These are phyloP conservation scores for Ephestia elutella DNA, from an alignment of 1,140 invertebrate genomes.

Conservation along the genomic window DNA sequence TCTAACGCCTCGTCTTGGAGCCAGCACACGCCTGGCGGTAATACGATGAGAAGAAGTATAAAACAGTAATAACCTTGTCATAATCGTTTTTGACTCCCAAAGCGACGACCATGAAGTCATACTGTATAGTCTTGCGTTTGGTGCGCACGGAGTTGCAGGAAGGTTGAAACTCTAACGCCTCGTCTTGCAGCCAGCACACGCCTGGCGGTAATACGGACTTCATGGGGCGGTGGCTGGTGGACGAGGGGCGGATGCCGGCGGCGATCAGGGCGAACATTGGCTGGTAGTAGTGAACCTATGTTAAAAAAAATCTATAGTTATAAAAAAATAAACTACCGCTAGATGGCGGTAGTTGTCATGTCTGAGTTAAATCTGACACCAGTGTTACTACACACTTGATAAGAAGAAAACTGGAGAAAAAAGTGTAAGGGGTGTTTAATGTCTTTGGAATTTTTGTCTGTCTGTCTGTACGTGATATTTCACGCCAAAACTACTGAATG, in stretches of 20 bases:
- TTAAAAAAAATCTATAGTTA: not conserved
- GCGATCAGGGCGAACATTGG: conserved; percentile 94
- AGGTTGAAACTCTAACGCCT: conserved; percentile 83
- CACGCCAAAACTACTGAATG: too few species aligned
- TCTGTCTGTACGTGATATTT: too few species aligned
- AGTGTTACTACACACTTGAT: too few species aligned
- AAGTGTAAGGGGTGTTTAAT: too few species aligned
- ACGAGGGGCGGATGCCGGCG: conserved; percentile 84
- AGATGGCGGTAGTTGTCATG: too few species aligned
- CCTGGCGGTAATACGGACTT: conserved; percentile 82
- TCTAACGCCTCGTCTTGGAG: too few species aligned
- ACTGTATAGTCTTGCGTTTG: conserved; percentile 79
- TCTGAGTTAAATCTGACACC: too few species aligned
- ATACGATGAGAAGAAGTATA: too few species aligned
- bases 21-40: too few species aligned
- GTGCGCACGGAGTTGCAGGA: conserved; percentile 82
- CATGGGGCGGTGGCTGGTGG: conserved; percentile 78
- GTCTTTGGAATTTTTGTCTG: too few species aligned
- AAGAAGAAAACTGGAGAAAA: too few species aligned
- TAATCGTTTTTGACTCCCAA: conserved; percentile 88
- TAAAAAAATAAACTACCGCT: too few species aligned
- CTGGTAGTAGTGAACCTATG: conserved; percentile 94
- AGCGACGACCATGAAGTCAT: conserved; percentile 88
- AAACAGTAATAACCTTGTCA: conserved; percentile 79
- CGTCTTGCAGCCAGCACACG: conserved; percentile 86